phyloP scores from a whole-genome alignment of 2,797 vertebrate genomes.

The Protonibea diacanthus region DNA sequence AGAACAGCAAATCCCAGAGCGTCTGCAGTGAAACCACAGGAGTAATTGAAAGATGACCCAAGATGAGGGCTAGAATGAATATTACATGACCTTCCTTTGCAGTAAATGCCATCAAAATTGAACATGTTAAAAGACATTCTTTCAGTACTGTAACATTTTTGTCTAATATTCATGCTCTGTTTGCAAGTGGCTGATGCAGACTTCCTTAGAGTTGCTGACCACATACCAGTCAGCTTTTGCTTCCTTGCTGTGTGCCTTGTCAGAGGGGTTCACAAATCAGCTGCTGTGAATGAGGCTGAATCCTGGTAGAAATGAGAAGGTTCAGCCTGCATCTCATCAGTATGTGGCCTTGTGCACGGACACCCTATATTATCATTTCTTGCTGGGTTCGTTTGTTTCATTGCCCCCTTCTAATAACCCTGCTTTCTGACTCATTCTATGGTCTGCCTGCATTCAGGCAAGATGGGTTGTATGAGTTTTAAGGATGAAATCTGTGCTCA shows the following conservation, averaged over 20 bases:
- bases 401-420: background rate
- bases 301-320: background rate
- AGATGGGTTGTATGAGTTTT: too few species aligned
- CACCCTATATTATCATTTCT: background rate
- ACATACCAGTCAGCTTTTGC: background rate
- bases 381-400: background rate
- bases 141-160: conserved; percentile 17
- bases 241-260: background rate
- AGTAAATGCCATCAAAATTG: conserved; percentile 19
- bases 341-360: background rate
- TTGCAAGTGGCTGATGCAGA: background rate
- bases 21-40: conserved; percentile 34
- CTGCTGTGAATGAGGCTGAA: background rate
- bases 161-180: background rate
- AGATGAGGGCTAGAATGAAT: conserved; percentile 37
- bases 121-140: conserved; percentile 17
- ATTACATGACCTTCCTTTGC: conserved; percentile 44
- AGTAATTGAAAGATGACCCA: conserved; percentile 37
- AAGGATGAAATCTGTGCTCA: background rate
- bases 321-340: background rate
- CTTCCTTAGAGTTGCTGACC: conserved; percentile 7
- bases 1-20: conserved; percentile 43
- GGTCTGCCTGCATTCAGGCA: background rate
- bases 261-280: conserved; percentile 1
- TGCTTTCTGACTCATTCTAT: background rate